Percentiles rank a stretch among this genome's conserved stretches.
These are phyloP conservation scores for Oasisia sp. DNA, from an alignment of 2,888 invertebrate species.

Conservation along the genomic window DNA sequence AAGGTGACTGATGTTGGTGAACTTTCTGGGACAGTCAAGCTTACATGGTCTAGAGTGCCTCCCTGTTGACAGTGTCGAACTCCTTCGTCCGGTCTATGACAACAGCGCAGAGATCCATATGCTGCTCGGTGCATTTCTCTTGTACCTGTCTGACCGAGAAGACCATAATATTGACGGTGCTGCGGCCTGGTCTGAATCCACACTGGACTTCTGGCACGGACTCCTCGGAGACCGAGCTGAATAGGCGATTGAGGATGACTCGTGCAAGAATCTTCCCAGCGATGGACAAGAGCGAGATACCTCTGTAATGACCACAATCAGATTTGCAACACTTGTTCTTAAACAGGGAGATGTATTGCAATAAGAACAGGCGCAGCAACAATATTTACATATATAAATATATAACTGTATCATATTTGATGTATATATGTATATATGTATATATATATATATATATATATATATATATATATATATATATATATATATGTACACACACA, in stretches of 20 bases:
- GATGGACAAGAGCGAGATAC: not conserved
- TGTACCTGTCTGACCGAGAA: not conserved
- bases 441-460: too few relatives aligned
- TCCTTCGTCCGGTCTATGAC: not conserved
- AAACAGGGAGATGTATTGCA: not conserved
- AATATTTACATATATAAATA: too few relatives aligned
- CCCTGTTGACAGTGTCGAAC: not conserved
- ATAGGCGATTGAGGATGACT: not conserved
- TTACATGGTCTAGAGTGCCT: not conserved
- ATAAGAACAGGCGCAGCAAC: too few relatives aligned
- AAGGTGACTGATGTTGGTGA: not conserved
- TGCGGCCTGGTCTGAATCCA: not conserved
- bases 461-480: not conserved
- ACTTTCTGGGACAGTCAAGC: not conserved
- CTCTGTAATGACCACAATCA: not conserved
- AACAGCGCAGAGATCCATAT: not conserved
- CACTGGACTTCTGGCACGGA: not conserved
- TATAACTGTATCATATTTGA: too few relatives aligned
- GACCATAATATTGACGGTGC: not conserved
- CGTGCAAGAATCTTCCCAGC: not conserved
- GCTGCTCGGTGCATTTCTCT: not conserved
- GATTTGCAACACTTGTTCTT: not conserved
- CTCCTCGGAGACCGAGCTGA: not conserved
- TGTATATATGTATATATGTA: too few relatives aligned
- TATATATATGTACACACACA: not conserved